Base-by-base conservation (phyloP, 2,113 vertebrate genomes). In the Castor canadensis region DNA sequence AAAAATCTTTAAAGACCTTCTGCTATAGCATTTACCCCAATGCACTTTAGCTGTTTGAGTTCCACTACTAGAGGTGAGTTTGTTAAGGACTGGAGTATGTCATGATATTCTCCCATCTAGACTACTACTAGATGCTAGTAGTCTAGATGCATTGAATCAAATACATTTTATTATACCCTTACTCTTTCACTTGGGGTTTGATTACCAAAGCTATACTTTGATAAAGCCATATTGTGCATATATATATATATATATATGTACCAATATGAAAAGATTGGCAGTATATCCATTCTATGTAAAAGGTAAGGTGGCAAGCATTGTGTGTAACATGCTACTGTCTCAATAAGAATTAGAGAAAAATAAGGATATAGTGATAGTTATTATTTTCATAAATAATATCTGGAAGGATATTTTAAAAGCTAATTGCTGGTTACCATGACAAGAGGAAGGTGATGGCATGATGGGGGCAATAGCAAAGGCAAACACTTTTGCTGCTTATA, bases 361-460 rank as follows among this genome's bases (percentile, higher is more conserved):
- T 62, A 45, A 64, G 17, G 1, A 54, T 35, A 40, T 6, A 28
- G 38, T 91, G 2, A 22, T 76, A 52, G 45, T 20, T 67, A 24
- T 52, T 20, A 47, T 84, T 47, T 83, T n/a, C 43, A 49, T 52
- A 38, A 67, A 35, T 22, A 60, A 49, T 47, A 87, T 5, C 62
- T 80, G 45, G 15, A 89, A 67, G 32, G 4, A 67, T 38, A 35
- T 40, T 88, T 90, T 38, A 84, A 94, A 73, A 64, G 30, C n/a
- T 60, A 69, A 92, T 90, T 38, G 40, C 16, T 43, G 20, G 22
- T 75, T 73, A 38, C 28, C 32, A 3, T 43, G 5, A 30, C 13
- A 19, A 3, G 0, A 38, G 30, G 16, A 45, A 69, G 32, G 17
- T 24, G 30, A 45, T 0, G 10, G 1, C 12, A 38, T 22, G 1